A percentile compares a stretch with the other conserved stretches of the same genome.
Conservation (phyloP, 2,888 invertebrate genomes). For the Pachycephus smyrnensis region DNA sequence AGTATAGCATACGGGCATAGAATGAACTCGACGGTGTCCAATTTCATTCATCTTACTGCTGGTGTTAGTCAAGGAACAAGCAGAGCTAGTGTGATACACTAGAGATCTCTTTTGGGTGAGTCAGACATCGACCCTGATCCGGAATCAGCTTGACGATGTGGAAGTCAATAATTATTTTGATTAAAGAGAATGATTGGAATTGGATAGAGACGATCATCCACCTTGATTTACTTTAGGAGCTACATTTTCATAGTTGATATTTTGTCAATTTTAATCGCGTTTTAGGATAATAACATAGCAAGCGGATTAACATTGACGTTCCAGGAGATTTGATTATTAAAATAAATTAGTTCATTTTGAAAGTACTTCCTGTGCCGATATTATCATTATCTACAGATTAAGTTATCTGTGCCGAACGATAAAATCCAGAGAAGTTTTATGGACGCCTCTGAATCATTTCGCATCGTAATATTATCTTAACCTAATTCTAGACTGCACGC, state of each 20-base stretch:
- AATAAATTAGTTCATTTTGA: background rate
- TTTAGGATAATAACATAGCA: background rate
- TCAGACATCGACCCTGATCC: background rate
- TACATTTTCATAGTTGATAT: background rate
- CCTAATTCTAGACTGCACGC: no score
- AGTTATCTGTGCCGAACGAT: background rate
- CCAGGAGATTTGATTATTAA: background rate
- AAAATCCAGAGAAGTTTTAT: background rate
- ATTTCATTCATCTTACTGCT: slow-evolving; percentile 4
- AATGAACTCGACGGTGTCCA: background rate
- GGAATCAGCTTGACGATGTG: background rate
- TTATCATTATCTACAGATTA: background rate
- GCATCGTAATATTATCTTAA: no score
- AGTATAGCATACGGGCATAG: background rate
- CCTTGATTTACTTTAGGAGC: background rate
- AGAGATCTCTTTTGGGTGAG: background rate
- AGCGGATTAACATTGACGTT: background rate
- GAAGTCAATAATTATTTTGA: background rate
- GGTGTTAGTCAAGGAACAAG: background rate
- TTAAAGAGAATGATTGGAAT: background rate
- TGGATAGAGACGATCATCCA: background rate
- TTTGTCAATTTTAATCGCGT: background rate
- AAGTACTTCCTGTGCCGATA: background rate
- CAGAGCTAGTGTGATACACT: background rate
- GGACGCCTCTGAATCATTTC: no score